Percentiles rank a stretch among this genome's conserved stretches.
These are phyloP conservation scores for Dendronephthya gigantea DNA, from an alignment of 64 coral and sea anemone species.

Conservation along the genomic window DNA sequence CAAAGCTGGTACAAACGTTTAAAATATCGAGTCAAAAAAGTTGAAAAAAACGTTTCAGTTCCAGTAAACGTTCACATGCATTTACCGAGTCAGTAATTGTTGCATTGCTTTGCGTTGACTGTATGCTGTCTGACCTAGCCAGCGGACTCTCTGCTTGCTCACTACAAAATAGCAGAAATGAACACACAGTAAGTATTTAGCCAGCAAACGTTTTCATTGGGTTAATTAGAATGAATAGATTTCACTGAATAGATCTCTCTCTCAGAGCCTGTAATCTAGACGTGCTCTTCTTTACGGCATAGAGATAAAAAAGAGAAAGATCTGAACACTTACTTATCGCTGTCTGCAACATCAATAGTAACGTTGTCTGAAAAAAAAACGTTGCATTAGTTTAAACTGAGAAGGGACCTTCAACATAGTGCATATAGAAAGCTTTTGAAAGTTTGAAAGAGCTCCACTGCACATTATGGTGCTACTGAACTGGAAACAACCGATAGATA, in stretches of 20 bases:
- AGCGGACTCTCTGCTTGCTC: background rate
- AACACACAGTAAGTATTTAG: too few species aligned
- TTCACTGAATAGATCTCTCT: too few species aligned
- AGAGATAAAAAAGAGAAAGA: background rate
- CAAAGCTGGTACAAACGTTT: too few species aligned
- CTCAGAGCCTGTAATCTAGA: too few species aligned
- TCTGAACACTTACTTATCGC: background rate
- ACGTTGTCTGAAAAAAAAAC: background rate
- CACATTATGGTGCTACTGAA: too few species aligned
- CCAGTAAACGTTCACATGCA: background rate
- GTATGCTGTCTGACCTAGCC: slow-evolving; percentile 37
- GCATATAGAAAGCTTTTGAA: too few species aligned
- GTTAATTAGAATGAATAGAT: too few species aligned
- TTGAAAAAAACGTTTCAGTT: background rate
- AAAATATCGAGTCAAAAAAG: too few species aligned
- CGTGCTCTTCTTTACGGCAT: background rate
- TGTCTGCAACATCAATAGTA: background rate
- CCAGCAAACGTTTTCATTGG: too few species aligned
- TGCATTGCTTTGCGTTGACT: slow-evolving; percentile 47
- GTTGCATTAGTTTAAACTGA: background rate
- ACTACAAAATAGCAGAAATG: background rate
- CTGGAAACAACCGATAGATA: too few species aligned
- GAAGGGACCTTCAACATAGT: too few species aligned
- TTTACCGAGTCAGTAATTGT: slow-evolving; percentile 63
- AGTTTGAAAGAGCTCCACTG: too few species aligned